These are phyloP conservation scores for Champsocephalus gunnari DNA, from an alignment of 2,797 vertebrate species.

Conservation along the genomic window DNA sequence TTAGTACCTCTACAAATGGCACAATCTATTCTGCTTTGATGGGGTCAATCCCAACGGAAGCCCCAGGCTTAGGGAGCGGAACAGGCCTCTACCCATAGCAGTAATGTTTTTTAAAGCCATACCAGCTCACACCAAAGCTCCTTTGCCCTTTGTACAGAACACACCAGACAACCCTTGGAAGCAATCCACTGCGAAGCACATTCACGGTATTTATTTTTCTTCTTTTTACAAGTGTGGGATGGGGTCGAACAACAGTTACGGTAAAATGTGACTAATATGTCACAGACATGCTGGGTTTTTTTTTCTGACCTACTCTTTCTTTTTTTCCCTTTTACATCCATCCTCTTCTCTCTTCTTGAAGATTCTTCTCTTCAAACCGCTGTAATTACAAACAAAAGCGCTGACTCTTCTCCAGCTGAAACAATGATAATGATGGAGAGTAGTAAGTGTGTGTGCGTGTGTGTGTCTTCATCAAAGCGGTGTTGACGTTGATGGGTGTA, in stretches of 20 bases:
- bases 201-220: constrained; percentile 80
- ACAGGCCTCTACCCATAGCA: constrained; percentile 71
- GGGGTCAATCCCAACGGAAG: constrained; percentile 76
- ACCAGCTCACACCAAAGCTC: constrained; percentile 80
- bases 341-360: constrained; percentile 75
- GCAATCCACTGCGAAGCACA: constrained; percentile 81
- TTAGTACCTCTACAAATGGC: constrained; percentile 75
- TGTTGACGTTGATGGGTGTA: constrained; percentile 78
- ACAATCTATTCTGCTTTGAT: constrained; percentile 76
- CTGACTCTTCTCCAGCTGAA: constrained; percentile 85
- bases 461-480: constrained; percentile 76
- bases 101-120: constrained; percentile 80
- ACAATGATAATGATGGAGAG: constrained; percentile 85
- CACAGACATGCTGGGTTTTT: constrained; percentile 82
- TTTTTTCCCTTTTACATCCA: constrained; percentile 73
- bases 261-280: constrained; percentile 89
- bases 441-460: constrained; percentile 55
- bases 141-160: constrained; percentile 80
- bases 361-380: constrained; percentile 82
- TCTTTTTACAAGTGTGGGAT: constrained; percentile 82
- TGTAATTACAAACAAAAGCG: constrained; percentile 89
- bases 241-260: constrained; percentile 88
- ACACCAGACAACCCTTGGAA: constrained; percentile 85
- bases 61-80: constrained; percentile 78
- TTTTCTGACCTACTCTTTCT: constrained; percentile 73